Percentiles rank a stretch among this genome's conserved stretches.
Conservation (phyloP, 2,113 vertebrate genomes). For the Chaetorhynchus papuensis region DNA sequence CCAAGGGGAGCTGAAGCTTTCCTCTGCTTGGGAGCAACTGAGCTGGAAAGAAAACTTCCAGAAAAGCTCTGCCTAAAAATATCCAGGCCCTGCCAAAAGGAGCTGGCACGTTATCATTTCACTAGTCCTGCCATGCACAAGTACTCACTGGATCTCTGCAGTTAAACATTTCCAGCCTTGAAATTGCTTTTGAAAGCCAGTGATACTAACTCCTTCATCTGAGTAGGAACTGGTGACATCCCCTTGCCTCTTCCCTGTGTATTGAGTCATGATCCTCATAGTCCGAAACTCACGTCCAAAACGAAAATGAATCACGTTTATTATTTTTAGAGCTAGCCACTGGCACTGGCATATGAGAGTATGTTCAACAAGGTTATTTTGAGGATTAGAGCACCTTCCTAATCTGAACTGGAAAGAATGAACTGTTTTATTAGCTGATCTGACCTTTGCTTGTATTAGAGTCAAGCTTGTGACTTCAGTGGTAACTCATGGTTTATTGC, state of each 20-base stretch:
- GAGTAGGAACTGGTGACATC: background rate
- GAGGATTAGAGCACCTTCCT: background rate
- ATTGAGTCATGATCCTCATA: background rate
- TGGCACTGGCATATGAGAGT: background rate
- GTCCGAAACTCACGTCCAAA: background rate
- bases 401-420: background rate
- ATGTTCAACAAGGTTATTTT: background rate
- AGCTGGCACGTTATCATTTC: background rate
- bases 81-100: background rate
- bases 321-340: background rate
- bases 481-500: constrained; percentile 19
- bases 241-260: background rate
- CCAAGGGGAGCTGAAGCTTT: background rate
- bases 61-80: background rate
- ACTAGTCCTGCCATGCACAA: background rate
- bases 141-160: background rate
- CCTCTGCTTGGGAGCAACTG: background rate
- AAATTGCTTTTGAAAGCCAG: background rate
- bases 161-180: background rate
- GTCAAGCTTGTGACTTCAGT: background rate
- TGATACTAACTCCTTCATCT: background rate
- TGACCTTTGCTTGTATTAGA: background rate
- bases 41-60: background rate
- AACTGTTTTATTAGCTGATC: background rate
- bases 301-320: background rate